Percentiles rank a stretch among this genome's conserved stretches.
Evolutionary conservation across 2,113 vertebrate genomes (phyloP).

Genomic region (Pachypanchax playfairii): DNA sequence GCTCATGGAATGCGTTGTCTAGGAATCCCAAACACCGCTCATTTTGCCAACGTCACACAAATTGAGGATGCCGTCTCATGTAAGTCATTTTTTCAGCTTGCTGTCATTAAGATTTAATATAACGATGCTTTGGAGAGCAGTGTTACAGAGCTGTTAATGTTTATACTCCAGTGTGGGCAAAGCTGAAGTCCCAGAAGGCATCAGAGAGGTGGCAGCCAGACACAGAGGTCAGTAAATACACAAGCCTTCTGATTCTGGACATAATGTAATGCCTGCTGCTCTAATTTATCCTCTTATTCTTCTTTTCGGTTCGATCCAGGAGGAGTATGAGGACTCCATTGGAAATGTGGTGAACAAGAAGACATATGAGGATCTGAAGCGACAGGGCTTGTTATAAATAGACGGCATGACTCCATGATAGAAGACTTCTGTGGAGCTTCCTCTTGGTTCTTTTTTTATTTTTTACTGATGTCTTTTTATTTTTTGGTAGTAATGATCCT

Average conservation of each 20-base stretch:
- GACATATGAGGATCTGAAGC: conserved; percentile 97
- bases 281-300: background rate
- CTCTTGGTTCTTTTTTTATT: conserved; percentile 30
- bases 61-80: conserved; percentile 96
- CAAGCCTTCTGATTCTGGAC: too few relatives aligned
- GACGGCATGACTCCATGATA: background rate
- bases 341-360: conserved; percentile 99
- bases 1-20: conserved; percentile 97
- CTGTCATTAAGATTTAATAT: too few relatives aligned
- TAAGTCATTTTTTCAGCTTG: conserved; percentile 62
- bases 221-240: conserved; percentile 86
- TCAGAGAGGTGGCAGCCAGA: conserved; percentile 97
- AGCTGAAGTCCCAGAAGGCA: conserved; percentile 96
- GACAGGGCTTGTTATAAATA: conserved; percentile 91
- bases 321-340: conserved; percentile 97
- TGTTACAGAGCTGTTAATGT: background rate
- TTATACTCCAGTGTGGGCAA: conserved; percentile 90
- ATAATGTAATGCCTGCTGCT: background rate
- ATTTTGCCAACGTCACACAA: conserved; percentile 98
- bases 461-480: conserved; percentile 38
- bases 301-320: conserved; percentile 80
- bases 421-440: background rate
- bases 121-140: background rate
- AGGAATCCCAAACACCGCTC: conserved; percentile 97
- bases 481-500: conserved; percentile 50